phyloP scores from a whole-genome alignment of 2,888 invertebrate species.

The Catocala sponsa region DNA sequence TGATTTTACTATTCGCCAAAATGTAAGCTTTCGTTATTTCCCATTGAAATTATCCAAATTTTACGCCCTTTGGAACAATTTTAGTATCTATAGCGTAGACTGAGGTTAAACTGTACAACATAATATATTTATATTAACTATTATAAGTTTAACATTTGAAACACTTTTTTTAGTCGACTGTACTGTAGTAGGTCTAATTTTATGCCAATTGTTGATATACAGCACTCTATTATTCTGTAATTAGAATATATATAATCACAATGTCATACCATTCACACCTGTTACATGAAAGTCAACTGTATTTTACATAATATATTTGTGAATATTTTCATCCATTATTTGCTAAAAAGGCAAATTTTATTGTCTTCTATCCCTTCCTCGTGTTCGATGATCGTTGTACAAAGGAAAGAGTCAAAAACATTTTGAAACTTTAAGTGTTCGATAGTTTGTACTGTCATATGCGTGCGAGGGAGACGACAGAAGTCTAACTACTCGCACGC shows the following conservation, averaged over 20 bases:
- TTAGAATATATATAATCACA: constrained; percentile 20
- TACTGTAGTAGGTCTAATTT: constrained; percentile 22
- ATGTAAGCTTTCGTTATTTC: no score
- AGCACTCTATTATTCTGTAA: constrained; percentile 30
- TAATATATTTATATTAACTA: no score
- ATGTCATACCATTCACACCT: constrained; percentile 27
- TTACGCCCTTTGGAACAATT: no score
- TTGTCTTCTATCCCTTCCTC: constrained; percentile 41
- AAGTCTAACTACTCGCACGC: neutral
- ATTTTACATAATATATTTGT: constrained; percentile 3
- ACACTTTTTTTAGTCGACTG: constrained; percentile 25
- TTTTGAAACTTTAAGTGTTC: constrained; percentile 42
- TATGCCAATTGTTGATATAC: constrained; percentile 34
- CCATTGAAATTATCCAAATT: no score
- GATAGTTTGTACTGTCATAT: constrained; percentile 38
- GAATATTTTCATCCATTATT: constrained; percentile 3
- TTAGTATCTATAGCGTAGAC: no score
- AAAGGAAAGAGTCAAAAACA: constrained; percentile 38
- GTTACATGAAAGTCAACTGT: constrained; percentile 30
- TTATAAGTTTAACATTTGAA: neutral
- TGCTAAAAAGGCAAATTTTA: constrained; percentile 21
- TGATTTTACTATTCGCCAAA: no score
- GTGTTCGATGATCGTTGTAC: constrained; percentile 47
- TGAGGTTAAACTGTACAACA: no score
- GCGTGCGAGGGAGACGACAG: constrained; percentile 11